phyloP scores from a whole-genome alignment of 35 echinoderm and acorn worm species.

The Amphiura filiformis region DNA sequence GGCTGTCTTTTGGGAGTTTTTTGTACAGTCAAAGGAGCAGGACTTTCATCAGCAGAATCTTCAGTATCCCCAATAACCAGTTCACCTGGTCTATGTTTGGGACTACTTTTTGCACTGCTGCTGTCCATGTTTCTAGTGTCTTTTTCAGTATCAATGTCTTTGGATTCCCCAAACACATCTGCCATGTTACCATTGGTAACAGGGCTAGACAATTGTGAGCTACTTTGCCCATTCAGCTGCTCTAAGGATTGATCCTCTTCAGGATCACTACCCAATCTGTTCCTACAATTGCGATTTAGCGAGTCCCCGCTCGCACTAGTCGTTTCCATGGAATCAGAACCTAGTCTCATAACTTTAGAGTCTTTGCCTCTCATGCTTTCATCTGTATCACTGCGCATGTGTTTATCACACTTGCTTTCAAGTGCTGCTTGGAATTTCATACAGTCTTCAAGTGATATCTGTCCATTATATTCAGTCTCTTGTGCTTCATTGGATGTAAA shows the following conservation, averaged over 20 bases:
- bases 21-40: not conserved
- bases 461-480: slow-evolving; percentile 74
- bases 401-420: slow-evolving; percentile 95
- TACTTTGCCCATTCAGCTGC: slow-evolving; percentile 34
- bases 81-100: slow-evolving; percentile 24
- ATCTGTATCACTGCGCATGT: slow-evolving; percentile 93
- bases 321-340: slow-evolving; percentile 96
- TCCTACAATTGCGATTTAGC: slow-evolving; percentile 65
- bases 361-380: slow-evolving; percentile 92
- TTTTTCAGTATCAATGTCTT: slow-evolving; percentile 16
- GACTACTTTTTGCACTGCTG: slow-evolving; percentile 24
- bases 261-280: slow-evolving; percentile 34
- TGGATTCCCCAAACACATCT: slow-evolving; percentile 5
- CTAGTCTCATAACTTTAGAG: slow-evolving; percentile 93
- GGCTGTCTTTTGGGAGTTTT: not conserved
- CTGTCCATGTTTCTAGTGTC: slow-evolving; percentile 36
- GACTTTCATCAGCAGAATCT: not conserved
- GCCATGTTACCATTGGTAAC: slow-evolving; percentile 13
- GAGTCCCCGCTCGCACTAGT: slow-evolving; percentile 90
- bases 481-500: slow-evolving; percentile 82
- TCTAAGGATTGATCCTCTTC: slow-evolving; percentile 28
- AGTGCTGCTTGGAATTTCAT: slow-evolving; percentile 92
- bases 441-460: slow-evolving; percentile 89
- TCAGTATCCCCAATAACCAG: slow-evolving; percentile 14
- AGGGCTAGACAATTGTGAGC: not conserved